Conservation (phyloP, 2,888 invertebrate genomes). For the Masnerella sp. region DNA sequence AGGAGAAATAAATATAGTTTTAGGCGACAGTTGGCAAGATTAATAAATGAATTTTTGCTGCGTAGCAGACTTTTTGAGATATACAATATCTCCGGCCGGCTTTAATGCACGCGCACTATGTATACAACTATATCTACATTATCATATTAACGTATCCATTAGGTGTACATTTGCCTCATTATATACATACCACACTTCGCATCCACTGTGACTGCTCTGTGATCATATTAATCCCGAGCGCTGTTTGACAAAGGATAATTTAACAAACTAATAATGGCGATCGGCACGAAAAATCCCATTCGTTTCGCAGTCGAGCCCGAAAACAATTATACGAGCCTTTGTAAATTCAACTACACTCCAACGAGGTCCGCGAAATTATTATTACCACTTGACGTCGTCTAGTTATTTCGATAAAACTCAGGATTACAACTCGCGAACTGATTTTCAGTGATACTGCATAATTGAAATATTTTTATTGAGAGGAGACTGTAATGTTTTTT, state of each 20-base stretch:
- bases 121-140: constrained; percentile 34
- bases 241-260: constrained; percentile 24
- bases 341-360: no score
- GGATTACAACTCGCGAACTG: no score
- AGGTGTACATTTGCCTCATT: constrained; percentile 40
- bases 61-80: not conserved
- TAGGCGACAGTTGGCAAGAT: not conserved
- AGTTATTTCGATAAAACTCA: no score
- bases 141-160: constrained; percentile 51
- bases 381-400: no score
- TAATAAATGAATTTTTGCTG: not conserved
- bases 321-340: constrained; percentile 7
- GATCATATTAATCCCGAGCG: constrained; percentile 29
- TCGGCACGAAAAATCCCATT: not conserved
- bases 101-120: constrained; percentile 14
- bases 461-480: no score
- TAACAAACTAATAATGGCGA: constrained; percentile 8
- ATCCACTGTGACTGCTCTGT: constrained; percentile 14
- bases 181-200: constrained; percentile 20
- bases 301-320: not conserved
- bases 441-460: no score
- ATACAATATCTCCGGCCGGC: no score
- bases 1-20: not conserved
- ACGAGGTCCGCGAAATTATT: no score
- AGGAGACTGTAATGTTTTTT: no score